Percentiles rank a stretch among this genome's conserved stretches.
These are phyloP conservation scores for Drosophila macrothrix DNA, from an alignment of 2,888 invertebrate genomes.

Conservation along the genomic window DNA sequence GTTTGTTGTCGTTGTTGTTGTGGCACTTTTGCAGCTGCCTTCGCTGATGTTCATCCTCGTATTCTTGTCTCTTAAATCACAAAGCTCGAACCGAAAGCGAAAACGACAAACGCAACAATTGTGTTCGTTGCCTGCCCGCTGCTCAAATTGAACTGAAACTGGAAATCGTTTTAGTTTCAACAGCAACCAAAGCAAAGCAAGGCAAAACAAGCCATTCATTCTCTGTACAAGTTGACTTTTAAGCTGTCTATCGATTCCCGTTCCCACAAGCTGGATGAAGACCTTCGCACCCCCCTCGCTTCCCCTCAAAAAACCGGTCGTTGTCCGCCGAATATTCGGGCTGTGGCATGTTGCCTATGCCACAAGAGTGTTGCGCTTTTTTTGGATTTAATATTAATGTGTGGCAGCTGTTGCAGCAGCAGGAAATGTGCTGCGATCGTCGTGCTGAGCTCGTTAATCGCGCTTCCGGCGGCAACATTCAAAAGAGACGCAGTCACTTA, in stretches of 20 bases:
- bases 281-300: constrained; percentile 9
- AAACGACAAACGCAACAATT: constrained; percentile 55
- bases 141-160: constrained; percentile 81
- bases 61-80: constrained; percentile 65
- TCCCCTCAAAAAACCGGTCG: constrained; percentile 62
- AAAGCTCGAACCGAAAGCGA: constrained; percentile 63
- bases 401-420: constrained; percentile 60
- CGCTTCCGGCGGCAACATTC: constrained; percentile 38
- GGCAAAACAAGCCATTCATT: constrained; percentile 19
- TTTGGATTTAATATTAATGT: constrained; percentile 62
- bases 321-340: constrained; percentile 73
- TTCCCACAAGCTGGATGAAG: constrained; percentile 68
- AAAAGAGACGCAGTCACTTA: constrained; percentile 14
- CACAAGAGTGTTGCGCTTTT: constrained; percentile 41
- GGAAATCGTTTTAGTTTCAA: constrained; percentile 65
- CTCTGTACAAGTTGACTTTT: constrained; percentile 30
- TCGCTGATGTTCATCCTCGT: constrained; percentile 59
- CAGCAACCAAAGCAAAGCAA: constrained; percentile 19
- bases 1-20: constrained; percentile 22
- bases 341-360: constrained; percentile 74
- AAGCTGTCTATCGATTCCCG: constrained; percentile 70
- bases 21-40: constrained; percentile 78
- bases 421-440: constrained; percentile 40
- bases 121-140: constrained; percentile 70
- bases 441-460: constrained; percentile 57